These are phyloP conservation scores for Acipenser transmontanus DNA, from an alignment of 2,797 vertebrate genomes.

Conservation along the genomic window DNA sequence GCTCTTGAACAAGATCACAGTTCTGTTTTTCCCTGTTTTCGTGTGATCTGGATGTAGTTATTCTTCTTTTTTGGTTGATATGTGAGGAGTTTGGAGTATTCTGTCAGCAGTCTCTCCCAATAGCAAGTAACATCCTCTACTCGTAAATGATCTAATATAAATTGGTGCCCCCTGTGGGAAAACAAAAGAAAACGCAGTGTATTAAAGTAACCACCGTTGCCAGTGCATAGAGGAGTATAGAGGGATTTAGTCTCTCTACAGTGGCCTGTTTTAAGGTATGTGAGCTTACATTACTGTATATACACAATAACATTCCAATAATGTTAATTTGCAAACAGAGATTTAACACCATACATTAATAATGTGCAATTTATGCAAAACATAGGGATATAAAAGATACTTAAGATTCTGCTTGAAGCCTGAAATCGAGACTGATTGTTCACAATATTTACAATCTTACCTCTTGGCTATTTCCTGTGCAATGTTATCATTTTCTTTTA, in stretches of 20 bases:
- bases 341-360: too few relatives aligned
- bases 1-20: constrained; percentile 40
- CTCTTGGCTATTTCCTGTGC: constrained; percentile 78
- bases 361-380: too few relatives aligned
- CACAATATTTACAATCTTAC: constrained; percentile 44
- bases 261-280: too few relatives aligned
- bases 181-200: neutral
- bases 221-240: too few relatives aligned
- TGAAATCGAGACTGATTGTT: too few relatives aligned
- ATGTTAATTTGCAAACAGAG: too few relatives aligned
- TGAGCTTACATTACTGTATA: too few relatives aligned
- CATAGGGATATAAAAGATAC: too few relatives aligned
- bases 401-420: too few relatives aligned
- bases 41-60: constrained; percentile 64
- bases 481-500: constrained; percentile 78
- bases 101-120: constrained; percentile 81
- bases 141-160: constrained; percentile 76
- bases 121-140: constrained; percentile 90
- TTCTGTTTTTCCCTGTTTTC: constrained; percentile 64
- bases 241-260: too few relatives aligned
- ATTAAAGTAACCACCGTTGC: too few relatives aligned
- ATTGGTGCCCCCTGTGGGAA: constrained; percentile 70
- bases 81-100: constrained; percentile 71
- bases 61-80: constrained; percentile 73
- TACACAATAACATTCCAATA: too few relatives aligned